Conservation (phyloP, 2,888 invertebrate genomes). For the Euclidia mi region DNA sequence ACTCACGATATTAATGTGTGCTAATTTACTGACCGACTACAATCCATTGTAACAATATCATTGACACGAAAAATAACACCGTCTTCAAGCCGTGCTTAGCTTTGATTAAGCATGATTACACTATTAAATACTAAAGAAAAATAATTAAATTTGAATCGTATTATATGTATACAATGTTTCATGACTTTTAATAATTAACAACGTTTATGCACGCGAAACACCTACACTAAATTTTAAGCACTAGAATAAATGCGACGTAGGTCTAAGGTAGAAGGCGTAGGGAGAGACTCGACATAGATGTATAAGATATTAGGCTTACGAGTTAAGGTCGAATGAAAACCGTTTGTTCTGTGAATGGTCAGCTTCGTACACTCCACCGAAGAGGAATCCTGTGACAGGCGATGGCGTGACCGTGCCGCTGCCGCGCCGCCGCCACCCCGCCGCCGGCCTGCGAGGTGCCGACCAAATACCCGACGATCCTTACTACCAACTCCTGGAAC, state of each 20-base stretch:
- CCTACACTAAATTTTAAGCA: slow-evolving; percentile 23
- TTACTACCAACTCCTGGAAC: slow-evolving; percentile 72
- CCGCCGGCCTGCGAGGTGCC: slow-evolving; percentile 87
- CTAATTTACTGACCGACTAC: slow-evolving; percentile 38
- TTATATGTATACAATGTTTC: slow-evolving; percentile 19
- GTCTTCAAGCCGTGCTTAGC: slow-evolving; percentile 56
- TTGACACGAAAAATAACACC: slow-evolving; percentile 34
- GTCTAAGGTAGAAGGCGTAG: slow-evolving; percentile 11
- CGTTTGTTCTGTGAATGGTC: slow-evolving; percentile 86
- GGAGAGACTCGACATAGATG: background rate
- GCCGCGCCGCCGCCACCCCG: slow-evolving; percentile 85
- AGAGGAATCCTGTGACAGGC: slow-evolving; percentile 92
- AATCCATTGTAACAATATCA: slow-evolving; percentile 44
- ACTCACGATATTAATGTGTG: slow-evolving; percentile 40
- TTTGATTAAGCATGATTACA: slow-evolving; percentile 63
- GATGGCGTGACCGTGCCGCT: slow-evolving; percentile 90
- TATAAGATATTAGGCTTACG: slow-evolving; percentile 23
- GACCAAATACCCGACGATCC: slow-evolving; percentile 70
- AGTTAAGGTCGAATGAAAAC: slow-evolving; percentile 75
- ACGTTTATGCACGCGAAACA: slow-evolving; percentile 22
- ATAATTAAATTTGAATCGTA: slow-evolving; percentile 16
- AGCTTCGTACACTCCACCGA: slow-evolving; percentile 87
- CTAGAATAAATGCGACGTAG: slow-evolving; percentile 11
- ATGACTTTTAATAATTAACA: slow-evolving; percentile 18
- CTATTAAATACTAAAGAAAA: slow-evolving; percentile 33